A percentile compares a stretch with the other conserved stretches of the same genome.
Conservation (phyloP, 1,140 invertebrate genomes). For the Dreissena rostriformis region DNA sequence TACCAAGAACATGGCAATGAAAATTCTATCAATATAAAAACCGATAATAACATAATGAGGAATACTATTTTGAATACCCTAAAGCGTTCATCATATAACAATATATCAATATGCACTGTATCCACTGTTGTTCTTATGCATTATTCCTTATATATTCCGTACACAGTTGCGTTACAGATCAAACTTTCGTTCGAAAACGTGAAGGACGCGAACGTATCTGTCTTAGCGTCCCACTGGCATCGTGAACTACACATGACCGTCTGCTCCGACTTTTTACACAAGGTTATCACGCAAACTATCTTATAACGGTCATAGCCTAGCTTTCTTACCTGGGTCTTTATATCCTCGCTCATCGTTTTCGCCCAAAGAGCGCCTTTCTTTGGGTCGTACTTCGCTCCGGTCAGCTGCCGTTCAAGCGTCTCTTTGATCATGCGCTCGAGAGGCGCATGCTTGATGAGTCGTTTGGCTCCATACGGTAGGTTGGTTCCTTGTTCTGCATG, state of each 20-base stretch:
- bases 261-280: slow-evolving; percentile 74
- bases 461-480: slow-evolving; percentile 71
- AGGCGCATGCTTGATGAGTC: slow-evolving; percentile 47
- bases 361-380: slow-evolving; percentile 55
- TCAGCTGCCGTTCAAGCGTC: slow-evolving; percentile 54
- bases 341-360: slow-evolving; percentile 72
- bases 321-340: slow-evolving; percentile 71
- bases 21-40: no score
- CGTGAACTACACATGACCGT: slow-evolving; percentile 69
- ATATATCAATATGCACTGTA: no score
- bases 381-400: slow-evolving; percentile 58
- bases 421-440: slow-evolving; percentile 61
- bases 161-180: slow-evolving; percentile 78
- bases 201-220: slow-evolving; percentile 74
- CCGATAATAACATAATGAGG: no score
- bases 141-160: slow-evolving; percentile 77
- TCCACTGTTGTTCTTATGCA: no score
- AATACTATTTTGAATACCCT: no score
- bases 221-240: slow-evolving; percentile 73
- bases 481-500: slow-evolving; percentile 81
- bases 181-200: slow-evolving; percentile 70
- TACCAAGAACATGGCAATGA: no score
- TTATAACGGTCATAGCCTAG: slow-evolving; percentile 76
- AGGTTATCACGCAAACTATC: slow-evolving; percentile 68
- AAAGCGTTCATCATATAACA: no score